phyloP scores from a whole-genome alignment of 2,113 vertebrate species.

The Hemiprocne comata region DNA sequence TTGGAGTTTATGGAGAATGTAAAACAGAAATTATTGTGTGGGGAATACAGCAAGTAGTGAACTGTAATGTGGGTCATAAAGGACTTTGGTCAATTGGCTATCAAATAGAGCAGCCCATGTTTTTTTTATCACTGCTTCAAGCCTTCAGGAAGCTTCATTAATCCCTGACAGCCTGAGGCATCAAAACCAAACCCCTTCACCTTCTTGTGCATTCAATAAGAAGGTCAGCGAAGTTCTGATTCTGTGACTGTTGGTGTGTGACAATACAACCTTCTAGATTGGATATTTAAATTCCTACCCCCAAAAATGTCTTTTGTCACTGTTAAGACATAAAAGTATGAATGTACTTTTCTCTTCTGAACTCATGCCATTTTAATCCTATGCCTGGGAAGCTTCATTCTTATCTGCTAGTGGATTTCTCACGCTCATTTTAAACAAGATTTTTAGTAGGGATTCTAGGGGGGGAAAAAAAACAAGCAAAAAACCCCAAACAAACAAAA shows the following conservation, averaged over 20 bases:
- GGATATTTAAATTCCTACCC: neutral
- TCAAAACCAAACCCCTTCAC: neutral
- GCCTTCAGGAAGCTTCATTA: neutral
- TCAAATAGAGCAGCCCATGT: neutral
- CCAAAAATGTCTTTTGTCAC: neutral
- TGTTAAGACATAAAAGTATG: neutral
- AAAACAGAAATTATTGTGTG: neutral
- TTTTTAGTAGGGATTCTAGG: neutral
- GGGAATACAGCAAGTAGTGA: neutral
- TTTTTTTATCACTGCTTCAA: neutral
- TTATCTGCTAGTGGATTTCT: neutral
- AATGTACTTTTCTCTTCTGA: neutral
- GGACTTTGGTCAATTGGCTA: neutral
- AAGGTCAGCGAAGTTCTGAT: neutral
- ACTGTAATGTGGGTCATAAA: neutral
- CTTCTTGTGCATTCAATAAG: neutral
- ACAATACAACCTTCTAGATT: neutral
- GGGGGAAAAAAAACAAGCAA: neutral
- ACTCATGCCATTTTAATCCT: neutral
- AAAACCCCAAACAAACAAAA: too few relatives aligned
- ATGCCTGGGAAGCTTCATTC: neutral
- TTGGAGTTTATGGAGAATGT: neutral
- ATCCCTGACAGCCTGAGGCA: neutral
- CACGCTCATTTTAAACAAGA: neutral
- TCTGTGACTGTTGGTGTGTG: neutral